These are phyloP conservation scores for Cyphomyrus plagiostoma DNA, from an alignment of 2,113 vertebrate species.

Conservation along the genomic window DNA sequence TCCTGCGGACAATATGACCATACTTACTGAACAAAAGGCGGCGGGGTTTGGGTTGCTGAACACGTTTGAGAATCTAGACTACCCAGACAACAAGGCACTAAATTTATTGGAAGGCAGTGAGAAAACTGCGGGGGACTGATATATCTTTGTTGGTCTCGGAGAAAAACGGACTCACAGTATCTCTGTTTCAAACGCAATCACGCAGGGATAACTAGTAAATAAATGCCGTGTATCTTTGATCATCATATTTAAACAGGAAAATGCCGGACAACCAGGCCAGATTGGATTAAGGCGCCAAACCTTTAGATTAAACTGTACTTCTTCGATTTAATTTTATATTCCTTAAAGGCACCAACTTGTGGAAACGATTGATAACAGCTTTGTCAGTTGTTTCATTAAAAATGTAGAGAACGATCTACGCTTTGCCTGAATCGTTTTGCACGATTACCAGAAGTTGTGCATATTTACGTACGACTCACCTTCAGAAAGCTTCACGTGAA, in stretches of 20 bases:
- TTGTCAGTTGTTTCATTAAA: background rate
- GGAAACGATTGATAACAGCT: background rate
- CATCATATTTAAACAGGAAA: background rate
- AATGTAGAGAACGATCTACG: background rate
- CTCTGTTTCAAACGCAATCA: conserved; percentile 55
- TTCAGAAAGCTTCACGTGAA: background rate
- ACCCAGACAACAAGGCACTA: conserved; percentile 61
- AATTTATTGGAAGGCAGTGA: conserved; percentile 58
- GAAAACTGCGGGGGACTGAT: conserved; percentile 42
- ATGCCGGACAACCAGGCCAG: background rate
- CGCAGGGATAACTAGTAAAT: conserved; percentile 52
- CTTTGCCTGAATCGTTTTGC: background rate
- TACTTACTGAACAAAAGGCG: conserved; percentile 76
- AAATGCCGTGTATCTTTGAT: conserved; percentile 4
- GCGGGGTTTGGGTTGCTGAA: conserved; percentile 74
- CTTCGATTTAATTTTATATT: background rate
- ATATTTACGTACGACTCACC: background rate
- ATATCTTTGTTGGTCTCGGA: conserved; percentile 29
- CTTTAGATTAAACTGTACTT: background rate
- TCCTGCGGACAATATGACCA: conserved; percentile 72
- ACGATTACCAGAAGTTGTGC: background rate
- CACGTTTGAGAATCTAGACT: conserved; percentile 65
- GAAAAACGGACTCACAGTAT: conserved; percentile 39
- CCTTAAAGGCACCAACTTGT: background rate
- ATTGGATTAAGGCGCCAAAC: conserved; percentile 12